These are phyloP conservation scores for Lutjanus campechanus DNA, from an alignment of 2,797 vertebrate species.

Conservation along the genomic window DNA sequence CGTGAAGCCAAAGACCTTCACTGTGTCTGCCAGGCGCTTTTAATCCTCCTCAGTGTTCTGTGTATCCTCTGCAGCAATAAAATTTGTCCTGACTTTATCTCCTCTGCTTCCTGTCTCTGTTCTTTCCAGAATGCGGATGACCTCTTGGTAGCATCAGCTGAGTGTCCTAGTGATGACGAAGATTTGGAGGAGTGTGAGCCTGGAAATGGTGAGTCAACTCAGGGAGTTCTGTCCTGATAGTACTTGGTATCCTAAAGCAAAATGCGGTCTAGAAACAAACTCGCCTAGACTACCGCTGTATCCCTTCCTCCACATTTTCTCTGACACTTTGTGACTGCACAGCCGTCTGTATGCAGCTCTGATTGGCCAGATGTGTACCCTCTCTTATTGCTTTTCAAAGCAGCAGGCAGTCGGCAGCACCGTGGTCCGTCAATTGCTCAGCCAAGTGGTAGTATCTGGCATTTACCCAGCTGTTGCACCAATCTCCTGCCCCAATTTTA, in stretches of 20 bases:
- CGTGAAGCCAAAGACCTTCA: slow-evolving; percentile 22
- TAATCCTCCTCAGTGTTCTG: slow-evolving; percentile 15
- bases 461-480: slow-evolving; percentile 65
- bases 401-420: slow-evolving; percentile 42
- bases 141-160: slow-evolving; percentile 93
- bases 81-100: slow-evolving; percentile 39
- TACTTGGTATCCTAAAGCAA: slow-evolving; percentile 42
- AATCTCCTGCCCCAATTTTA: slow-evolving; percentile 55
- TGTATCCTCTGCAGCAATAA: slow-evolving; percentile 12
- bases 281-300: not conserved
- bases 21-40: slow-evolving; percentile 6
- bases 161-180: slow-evolving; percentile 95
- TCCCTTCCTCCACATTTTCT: slow-evolving; percentile 40
- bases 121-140: slow-evolving; percentile 92
- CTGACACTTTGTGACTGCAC: slow-evolving; percentile 38
- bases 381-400: slow-evolving; percentile 44
- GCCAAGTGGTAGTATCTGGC: slow-evolving; percentile 54
- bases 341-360: slow-evolving; percentile 73
- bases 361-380: slow-evolving; percentile 64
- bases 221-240: slow-evolving; percentile 69
- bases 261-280: slow-evolving; percentile 19
- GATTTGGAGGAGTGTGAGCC: slow-evolving; percentile 96
- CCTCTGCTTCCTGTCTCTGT: slow-evolving; percentile 41
- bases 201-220: slow-evolving; percentile 93
- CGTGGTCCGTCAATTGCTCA: slow-evolving; percentile 40